A percentile compares a stretch with the other conserved stretches of the same genome.
Conservation (phyloP, 1,140 invertebrate species). For the Charaxes varanes region DNA sequence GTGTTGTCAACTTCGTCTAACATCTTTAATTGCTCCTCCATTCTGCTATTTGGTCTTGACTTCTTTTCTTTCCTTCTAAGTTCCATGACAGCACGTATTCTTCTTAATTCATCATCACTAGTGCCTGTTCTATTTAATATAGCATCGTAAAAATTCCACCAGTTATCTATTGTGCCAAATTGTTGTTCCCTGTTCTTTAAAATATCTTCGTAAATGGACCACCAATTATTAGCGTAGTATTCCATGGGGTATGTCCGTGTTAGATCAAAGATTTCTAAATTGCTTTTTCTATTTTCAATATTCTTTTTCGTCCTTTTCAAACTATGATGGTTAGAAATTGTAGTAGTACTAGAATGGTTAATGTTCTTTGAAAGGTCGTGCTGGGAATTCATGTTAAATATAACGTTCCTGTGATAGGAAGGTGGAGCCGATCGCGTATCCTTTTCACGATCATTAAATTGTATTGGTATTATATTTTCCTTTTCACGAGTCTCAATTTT, state of each 20-base stretch:
- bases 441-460: slow-evolving; percentile 19
- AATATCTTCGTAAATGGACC: slow-evolving; percentile 68
- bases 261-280: slow-evolving; percentile 52
- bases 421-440: slow-evolving; percentile 29
- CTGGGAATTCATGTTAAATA: slow-evolving; percentile 34
- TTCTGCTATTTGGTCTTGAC: slow-evolving; percentile 44
- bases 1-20: slow-evolving; percentile 49
- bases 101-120: slow-evolving; percentile 34
- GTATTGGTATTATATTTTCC: slow-evolving; percentile 39
- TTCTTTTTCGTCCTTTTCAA: slow-evolving; percentile 28
- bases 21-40: slow-evolving; percentile 58
- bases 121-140: slow-evolving; percentile 49
- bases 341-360: slow-evolving; percentile 30
- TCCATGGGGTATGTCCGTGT: slow-evolving; percentile 58
- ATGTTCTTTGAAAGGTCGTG: slow-evolving; percentile 31
- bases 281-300: slow-evolving; percentile 34
- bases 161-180: slow-evolving; percentile 69
- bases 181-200: slow-evolving; percentile 60
- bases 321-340: slow-evolving; percentile 24
- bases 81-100: slow-evolving; percentile 35
- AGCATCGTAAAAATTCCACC: slow-evolving; percentile 67
- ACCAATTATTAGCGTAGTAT: slow-evolving; percentile 73
- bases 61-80: slow-evolving; percentile 32
- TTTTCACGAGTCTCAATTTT: slow-evolving; percentile 43
- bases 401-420: slow-evolving; percentile 35